Base-by-base conservation (phyloP, 2,888 invertebrate species). In the Ophion ellenae region DNA sequence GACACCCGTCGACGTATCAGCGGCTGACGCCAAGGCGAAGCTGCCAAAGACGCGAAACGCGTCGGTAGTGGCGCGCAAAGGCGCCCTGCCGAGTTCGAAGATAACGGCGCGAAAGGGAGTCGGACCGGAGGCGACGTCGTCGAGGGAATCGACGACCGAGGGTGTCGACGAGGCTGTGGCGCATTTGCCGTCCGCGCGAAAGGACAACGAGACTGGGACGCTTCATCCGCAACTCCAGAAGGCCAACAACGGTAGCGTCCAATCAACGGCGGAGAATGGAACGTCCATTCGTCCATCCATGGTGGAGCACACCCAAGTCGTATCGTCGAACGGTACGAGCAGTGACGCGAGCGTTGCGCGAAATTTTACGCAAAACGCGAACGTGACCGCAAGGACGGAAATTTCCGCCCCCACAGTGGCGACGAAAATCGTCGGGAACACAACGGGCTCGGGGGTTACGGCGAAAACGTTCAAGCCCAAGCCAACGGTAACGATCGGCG, bases 401-500 rank as follows among this genome's bases (percentile, higher is more conserved):
- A 83, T 70, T 7, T 24, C 70, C 2, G 28, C 14, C 40, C 24
- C 84, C 0, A 74, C 70, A 11, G 28, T 17, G 11, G 57, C 76
- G 28, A 40, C 76, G 47, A 69, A 59, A 64, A 69, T 70, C 17
- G 4, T 24, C 28, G 45, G 28, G 10, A 70, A 40, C 11, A 36
- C 92, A 0, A 90, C 91, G 0, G 92, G 91, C 0, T 92, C 93
- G 1, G 92, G 92, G 0, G 91, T 92, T 10, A 92, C 93, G 0
- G 93, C 93, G n/a, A 92, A 90, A 67, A 94, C 93, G 87, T 94
- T 94, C 11, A 95, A 94, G 84, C 89, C 91, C 20, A 96, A 96
- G 89, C 96, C 96, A 5, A 94, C 92, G n/a, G 92, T 95, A 7
- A 95, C 95, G 0, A 91, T 93, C 66, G 94, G 95, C 73, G 93